Base-by-base conservation (phyloP, 53 echinoderm and acorn worm genomes). In the Paracentrotus lividus region DNA sequence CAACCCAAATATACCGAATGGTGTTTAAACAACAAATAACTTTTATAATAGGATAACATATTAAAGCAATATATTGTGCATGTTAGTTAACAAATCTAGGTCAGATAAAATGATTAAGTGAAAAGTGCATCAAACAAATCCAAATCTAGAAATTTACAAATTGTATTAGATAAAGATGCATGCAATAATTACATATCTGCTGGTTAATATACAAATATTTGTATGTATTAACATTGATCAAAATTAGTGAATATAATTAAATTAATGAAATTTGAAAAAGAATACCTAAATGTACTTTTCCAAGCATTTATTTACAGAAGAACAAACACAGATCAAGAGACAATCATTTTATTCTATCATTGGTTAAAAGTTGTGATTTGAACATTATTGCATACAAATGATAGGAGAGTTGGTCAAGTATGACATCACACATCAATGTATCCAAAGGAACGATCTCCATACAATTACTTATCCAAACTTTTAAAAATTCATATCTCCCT, bases 161-260 rank as follows among this genome's bases (percentile, higher is more conserved):
- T 72, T 38, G 8, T 40, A 72, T 72, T 72, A 57, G 57, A 21
- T 57, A 36, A 72, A 14, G 40, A 18, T 5, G 4, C 72, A 72
- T 72, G 72, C 72, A 72, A 72, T 72, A 20, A 72, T 6, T 64
- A 64, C n/a, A 18, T 66, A 67, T 18, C 36, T 72, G 72, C 72
- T 72, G 20, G 0, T 38, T 72, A 4, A 7, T 36, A 16, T 36
- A 5, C 2, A 14, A 69, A 0, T 36, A 69, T 69, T 8, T 20
- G 38, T 14, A 40, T 15, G 34, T 66, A n/a, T 38, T 10, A 16
- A 69, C n/a, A n/a, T n/a, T 8, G 0, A 69, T 20, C 38, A 72
- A 14, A 4, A 72, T 2, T 6, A 38, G 40, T 20, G 40, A 38
- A 13, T 32, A 72, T 38, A 18, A 38, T 36, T 5, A 5, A 72